Conservation (phyloP, 2,113 vertebrate species). For the Actenoides hombroni region DNA sequence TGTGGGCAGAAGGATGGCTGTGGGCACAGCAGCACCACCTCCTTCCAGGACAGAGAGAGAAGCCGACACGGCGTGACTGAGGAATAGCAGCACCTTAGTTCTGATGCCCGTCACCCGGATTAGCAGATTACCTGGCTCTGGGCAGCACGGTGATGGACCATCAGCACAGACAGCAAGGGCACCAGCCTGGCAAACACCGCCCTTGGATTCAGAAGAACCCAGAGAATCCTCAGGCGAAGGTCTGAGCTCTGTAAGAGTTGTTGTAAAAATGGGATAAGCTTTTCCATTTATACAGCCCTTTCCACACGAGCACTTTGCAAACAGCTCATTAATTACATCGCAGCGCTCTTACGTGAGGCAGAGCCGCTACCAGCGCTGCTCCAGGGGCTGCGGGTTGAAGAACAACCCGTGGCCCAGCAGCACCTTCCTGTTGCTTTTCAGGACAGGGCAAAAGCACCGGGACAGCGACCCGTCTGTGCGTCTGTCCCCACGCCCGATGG, state of each 20-base stretch:
- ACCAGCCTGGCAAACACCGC: rapidly evolving
- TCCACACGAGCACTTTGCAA: background rate
- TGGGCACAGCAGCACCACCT: background rate
- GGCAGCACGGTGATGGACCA: background rate
- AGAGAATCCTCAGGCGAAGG: background rate
- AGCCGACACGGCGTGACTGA: background rate
- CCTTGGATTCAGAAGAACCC: background rate
- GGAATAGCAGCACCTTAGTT: background rate
- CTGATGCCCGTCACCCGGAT: background rate
- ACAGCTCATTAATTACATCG: background rate
- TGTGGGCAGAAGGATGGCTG: background rate
- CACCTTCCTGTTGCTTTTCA: background rate
- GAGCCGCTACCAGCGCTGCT: too few relatives aligned
- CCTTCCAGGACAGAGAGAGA: background rate
- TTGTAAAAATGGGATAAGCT: background rate
- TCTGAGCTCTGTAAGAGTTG: background rate
- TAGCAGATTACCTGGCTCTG: background rate
- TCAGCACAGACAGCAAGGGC: background rate
- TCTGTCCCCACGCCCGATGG: background rate
- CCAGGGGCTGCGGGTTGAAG: rapidly evolving
- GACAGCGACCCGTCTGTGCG: background rate
- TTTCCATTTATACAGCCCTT: background rate
- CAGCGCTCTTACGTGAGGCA: background rate
- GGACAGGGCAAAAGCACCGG: too few relatives aligned
- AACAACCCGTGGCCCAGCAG: background rate